phyloP scores from a whole-genome alignment of 2,113 vertebrate genomes.

The mouse (Mus musculus) region GRCm39 chr8:96865001-96865500 shows the following conservation, averaged over 20 bases:
- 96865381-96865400: not conserved
- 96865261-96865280: not conserved
- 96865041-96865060: not conserved
- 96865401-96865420: not conserved
- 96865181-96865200: not conserved
- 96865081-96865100: not conserved
- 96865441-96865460: not conserved
- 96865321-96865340: not conserved
- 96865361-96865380: not conserved
- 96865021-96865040: not conserved
- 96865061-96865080: not conserved
- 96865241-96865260: not conserved
- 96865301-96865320: not conserved
- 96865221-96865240: not conserved
- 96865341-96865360: not conserved
- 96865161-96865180: not conserved
- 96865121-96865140: not conserved
- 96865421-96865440: not conserved
- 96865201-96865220: constrained; percentile 26
- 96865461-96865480: not conserved
- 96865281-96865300: not conserved
- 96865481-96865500: not conserved
- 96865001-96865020: not conserved
- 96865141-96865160: not conserved
- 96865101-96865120: not conserved